Conservation (phyloP, 2,888 invertebrate genomes). For the Sminthurides aquaticus region DNA sequence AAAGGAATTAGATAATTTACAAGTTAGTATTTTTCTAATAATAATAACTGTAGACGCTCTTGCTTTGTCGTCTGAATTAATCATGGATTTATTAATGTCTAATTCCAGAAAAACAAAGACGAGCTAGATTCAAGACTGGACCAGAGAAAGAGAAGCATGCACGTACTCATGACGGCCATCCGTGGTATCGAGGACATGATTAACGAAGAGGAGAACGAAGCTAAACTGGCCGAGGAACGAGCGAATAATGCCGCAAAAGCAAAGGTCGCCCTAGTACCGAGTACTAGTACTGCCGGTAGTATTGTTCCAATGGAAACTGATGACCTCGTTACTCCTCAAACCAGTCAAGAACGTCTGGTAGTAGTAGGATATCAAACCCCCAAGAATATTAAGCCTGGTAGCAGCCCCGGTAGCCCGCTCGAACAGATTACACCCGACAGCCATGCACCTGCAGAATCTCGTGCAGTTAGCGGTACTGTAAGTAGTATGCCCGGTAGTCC, state of each 20-base stretch:
- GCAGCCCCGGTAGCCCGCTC: conserved; percentile 23
- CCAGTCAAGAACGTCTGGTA: not conserved
- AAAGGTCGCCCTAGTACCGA: conserved; percentile 5
- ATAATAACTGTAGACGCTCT: not conserved
- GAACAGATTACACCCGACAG: conserved; percentile 19
- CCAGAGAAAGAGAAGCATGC: conserved; percentile 78
- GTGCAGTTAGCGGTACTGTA: not conserved
- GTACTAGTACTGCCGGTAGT: not conserved
- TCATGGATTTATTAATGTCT: not conserved
- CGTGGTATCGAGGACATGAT: conserved; percentile 73
- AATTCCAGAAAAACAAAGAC: conserved; percentile 59
- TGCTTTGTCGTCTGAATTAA: not conserved
- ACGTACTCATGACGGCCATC: conserved; percentile 77
- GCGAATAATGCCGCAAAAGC: not conserved
- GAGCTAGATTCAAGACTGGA: conserved; percentile 70
- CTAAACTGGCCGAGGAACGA: not conserved
- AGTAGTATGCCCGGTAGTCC: conserved; percentile 18
- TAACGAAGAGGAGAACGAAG: conserved; percentile 54
- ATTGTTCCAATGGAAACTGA: conserved; percentile 9
- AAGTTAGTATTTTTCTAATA: conserved; percentile 45
- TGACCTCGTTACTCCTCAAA: not conserved
- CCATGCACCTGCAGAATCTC: conserved; percentile 1
- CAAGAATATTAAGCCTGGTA: not conserved
- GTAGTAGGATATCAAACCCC: not conserved
- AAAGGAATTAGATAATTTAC: conserved; percentile 62